A percentile compares a stretch with the other conserved stretches of the same genome.
Conservation (phyloP, 2,888 invertebrate genomes). For the Ophonus ardosiacus region DNA sequence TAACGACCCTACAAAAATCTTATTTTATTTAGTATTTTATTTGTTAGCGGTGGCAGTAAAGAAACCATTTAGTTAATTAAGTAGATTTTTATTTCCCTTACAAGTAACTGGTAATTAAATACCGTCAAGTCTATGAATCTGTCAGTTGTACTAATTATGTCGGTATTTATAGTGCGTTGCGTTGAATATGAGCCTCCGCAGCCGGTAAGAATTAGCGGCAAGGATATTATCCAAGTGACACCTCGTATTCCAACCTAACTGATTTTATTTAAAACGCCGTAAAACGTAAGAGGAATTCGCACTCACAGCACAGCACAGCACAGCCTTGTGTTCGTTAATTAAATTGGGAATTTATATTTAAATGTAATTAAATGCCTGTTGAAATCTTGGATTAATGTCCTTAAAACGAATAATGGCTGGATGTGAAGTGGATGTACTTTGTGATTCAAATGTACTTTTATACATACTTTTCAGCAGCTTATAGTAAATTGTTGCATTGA, state of each 20-base stretch:
- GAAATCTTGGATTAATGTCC: slow-evolving; percentile 43
- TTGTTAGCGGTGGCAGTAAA: neutral
- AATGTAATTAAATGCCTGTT: slow-evolving; percentile 50
- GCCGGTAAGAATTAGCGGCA: slow-evolving; percentile 23
- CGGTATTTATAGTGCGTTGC: slow-evolving; percentile 18
- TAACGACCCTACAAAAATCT: neutral
- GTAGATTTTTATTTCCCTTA: slow-evolving; percentile 19
- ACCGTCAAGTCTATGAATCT: neutral
- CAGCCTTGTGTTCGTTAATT: slow-evolving; percentile 38
- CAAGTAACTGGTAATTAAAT: slow-evolving; percentile 5
- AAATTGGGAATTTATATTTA: slow-evolving; percentile 54
- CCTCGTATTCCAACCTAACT: slow-evolving; percentile 26
- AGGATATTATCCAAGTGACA: slow-evolving; percentile 21
- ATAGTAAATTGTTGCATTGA: too few relatives aligned
- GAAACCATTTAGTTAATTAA: slow-evolving; percentile 50
- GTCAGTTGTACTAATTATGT: slow-evolving; percentile 37
- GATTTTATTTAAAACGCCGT: slow-evolving; percentile 47
- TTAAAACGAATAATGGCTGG: slow-evolving; percentile 4
- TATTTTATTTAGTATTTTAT: neutral
- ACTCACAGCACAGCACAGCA: neutral
- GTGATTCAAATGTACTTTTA: slow-evolving; percentile 16
- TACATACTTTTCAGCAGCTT: neutral
- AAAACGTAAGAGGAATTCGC: slow-evolving; percentile 43
- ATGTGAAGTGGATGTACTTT: slow-evolving; percentile 9
- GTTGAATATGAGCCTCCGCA: slow-evolving; percentile 28